These are phyloP conservation scores for Latrodectus geometricus DNA, from an alignment of 1,140 invertebrate genomes.

Conservation along the genomic window DNA sequence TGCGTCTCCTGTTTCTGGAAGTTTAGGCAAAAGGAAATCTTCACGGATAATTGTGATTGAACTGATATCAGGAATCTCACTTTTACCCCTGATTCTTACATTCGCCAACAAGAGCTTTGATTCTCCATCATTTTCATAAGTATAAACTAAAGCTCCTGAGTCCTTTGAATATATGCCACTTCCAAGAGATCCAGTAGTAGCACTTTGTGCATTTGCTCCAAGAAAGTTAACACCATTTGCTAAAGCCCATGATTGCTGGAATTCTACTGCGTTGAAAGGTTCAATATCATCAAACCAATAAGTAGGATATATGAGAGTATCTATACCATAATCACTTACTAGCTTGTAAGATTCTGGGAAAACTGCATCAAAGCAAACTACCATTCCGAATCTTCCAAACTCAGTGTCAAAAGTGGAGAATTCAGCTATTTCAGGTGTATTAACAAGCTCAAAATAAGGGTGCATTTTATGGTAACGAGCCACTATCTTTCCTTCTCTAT, in stretches of 20 bases:
- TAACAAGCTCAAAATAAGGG: conserved; percentile 75
- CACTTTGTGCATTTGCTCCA: conserved; percentile 72
- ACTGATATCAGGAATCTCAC: neutral
- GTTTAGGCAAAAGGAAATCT: neutral
- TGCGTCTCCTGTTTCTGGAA: neutral
- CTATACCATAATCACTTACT: conserved; percentile 72
- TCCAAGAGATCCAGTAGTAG: conserved; percentile 61
- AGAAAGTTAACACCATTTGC: conserved; percentile 74
- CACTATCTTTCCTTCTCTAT: conserved; percentile 73
- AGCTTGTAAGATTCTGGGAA: neutral
- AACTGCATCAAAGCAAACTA: conserved; percentile 81
- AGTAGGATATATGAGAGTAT: conserved; percentile 79
- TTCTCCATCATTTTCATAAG: conserved; percentile 23
- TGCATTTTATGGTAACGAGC: conserved; percentile 83
- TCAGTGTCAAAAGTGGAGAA: conserved; percentile 74
- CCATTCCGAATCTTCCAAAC: conserved; percentile 76
- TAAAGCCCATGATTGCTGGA: conserved; percentile 73
- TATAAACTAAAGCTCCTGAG: conserved; percentile 4
- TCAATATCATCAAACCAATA: conserved; percentile 81
- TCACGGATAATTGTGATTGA: neutral
- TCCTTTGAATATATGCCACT: conserved; percentile 60
- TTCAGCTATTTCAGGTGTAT: conserved; percentile 71
- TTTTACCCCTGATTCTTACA: neutral
- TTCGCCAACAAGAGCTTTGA: conserved; percentile 29
- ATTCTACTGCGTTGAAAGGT: conserved; percentile 73